Evolutionary conservation across 2,888 invertebrate genomes (phyloP).

Genomic region (Plagodis dolabraria): DNA sequence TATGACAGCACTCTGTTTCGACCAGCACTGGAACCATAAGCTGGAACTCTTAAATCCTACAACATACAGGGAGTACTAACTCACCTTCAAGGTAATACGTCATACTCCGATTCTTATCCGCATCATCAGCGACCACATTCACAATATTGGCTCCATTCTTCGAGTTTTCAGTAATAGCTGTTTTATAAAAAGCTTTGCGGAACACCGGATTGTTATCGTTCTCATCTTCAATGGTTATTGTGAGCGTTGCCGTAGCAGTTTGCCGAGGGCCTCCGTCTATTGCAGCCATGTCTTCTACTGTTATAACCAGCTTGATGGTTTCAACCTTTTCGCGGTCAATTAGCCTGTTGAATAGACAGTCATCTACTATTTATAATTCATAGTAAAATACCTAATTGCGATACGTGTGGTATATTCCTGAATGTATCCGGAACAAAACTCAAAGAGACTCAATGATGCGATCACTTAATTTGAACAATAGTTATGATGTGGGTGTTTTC

Average conservation of each 20-base stretch:
- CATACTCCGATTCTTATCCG: conserved; percentile 94
- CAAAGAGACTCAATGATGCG: too few relatives aligned
- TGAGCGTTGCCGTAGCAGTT: conserved; percentile 89
- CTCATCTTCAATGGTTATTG: conserved; percentile 91
- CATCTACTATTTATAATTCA: background rate
- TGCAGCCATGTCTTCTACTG: conserved; percentile 94
- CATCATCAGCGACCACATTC: conserved; percentile 92
- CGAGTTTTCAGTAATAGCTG: conserved; percentile 94
- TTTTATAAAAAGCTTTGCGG: conserved; percentile 90
- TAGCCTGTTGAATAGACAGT: conserved; percentile 62
- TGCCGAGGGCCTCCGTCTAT: conserved; percentile 88
- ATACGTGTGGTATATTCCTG: too few relatives aligned
- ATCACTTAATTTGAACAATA: too few relatives aligned
- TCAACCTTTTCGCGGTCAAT: conserved; percentile 95
- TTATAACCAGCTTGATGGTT: conserved; percentile 89
- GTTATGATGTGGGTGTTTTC: too few relatives aligned
- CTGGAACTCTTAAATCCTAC: too few relatives aligned
- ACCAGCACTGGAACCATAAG: too few relatives aligned
- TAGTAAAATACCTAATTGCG: background rate
- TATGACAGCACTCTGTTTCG: too few relatives aligned
- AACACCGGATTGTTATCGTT: conserved; percentile 97
- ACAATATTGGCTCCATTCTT: conserved; percentile 92
- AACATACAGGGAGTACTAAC: background rate
- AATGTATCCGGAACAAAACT: too few relatives aligned
- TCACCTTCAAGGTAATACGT: conserved; percentile 90